Evolutionary conservation across 1,140 invertebrate species (phyloP).

Genomic region (Colletes latitarsis): DNA sequence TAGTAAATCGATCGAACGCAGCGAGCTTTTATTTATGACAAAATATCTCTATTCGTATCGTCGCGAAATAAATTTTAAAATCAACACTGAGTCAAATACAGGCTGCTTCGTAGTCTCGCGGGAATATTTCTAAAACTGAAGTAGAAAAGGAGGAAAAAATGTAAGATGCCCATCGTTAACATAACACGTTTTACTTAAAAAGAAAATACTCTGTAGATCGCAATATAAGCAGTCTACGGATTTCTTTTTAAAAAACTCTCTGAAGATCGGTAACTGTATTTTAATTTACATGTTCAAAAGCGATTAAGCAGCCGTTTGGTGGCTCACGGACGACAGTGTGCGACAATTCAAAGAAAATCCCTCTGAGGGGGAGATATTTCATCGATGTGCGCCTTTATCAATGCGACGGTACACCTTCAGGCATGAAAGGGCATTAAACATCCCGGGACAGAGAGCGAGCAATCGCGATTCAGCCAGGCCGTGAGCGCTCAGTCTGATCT

Average conservation of each 20-base stretch:
- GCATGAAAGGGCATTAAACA: slow-evolving; percentile 40
- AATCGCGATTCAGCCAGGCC: slow-evolving; percentile 18
- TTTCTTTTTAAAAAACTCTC: too few relatives aligned
- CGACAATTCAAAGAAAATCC: not conserved
- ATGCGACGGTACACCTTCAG: slow-evolving; percentile 25
- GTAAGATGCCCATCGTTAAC: too few relatives aligned
- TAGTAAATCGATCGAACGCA: slow-evolving; percentile 33
- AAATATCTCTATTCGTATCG: not conserved
- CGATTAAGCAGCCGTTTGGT: too few relatives aligned
- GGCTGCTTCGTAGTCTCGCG: too few relatives aligned
- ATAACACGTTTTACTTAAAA: too few relatives aligned
- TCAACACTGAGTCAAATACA: not conserved
- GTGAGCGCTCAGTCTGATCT: slow-evolving; percentile 44
- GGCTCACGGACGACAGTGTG: too few relatives aligned
- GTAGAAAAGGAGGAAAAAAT: too few relatives aligned
- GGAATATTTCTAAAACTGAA: too few relatives aligned
- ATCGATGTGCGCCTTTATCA: slow-evolving; percentile 9
- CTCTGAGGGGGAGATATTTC: not conserved
- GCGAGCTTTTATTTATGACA: not conserved
- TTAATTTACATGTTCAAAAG: too few relatives aligned
- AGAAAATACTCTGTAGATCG: too few relatives aligned
- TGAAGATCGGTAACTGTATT: too few relatives aligned
- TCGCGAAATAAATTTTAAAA: slow-evolving; percentile 14
- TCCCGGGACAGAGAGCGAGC: not conserved
- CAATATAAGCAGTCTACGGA: too few relatives aligned